phyloP scores from a whole-genome alignment of 1,140 invertebrate species.

The Eciton burchellii region DNA sequence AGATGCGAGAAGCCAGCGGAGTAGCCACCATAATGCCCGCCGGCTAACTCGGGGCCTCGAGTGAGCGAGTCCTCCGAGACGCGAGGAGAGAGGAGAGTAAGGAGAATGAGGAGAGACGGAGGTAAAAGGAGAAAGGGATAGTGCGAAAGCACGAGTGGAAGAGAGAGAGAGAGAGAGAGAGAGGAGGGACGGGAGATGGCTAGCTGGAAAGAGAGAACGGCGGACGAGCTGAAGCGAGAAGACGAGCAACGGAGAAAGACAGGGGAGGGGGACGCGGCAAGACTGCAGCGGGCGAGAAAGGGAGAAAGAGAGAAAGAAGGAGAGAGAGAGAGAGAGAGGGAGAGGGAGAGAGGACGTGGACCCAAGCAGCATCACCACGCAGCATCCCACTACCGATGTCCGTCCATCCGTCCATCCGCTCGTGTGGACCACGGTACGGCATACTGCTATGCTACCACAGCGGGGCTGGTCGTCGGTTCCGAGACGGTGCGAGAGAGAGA shows the following conservation, averaged over 20 bases:
- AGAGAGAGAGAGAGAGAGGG: not conserved
- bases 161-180: constrained; percentile 12
- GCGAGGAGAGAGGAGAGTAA: constrained; percentile 46
- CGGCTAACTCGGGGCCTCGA: constrained; percentile 77
- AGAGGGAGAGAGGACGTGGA: constrained; percentile 55
- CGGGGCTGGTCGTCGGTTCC: constrained; percentile 45
- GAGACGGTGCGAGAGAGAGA: constrained; percentile 35
- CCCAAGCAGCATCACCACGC: constrained; percentile 69
- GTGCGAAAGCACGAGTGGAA: constrained; percentile 45
- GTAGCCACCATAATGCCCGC: constrained; percentile 82
- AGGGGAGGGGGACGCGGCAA: constrained; percentile 30
- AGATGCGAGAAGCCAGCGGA: constrained; percentile 76
- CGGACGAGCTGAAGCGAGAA: constrained; percentile 54
- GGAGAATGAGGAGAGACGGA: no score
- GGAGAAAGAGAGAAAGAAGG: constrained; percentile 13
- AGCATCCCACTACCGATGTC: constrained; percentile 78
- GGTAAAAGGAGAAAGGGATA: constrained; percentile 41
- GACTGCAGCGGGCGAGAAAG: constrained; percentile 20
- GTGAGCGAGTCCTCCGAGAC: constrained; percentile 60
- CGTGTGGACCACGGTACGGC: constrained; percentile 69
- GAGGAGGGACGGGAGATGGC: not conserved
- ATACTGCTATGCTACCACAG: constrained; percentile 70
- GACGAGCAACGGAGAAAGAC: constrained; percentile 49
- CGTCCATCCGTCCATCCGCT: constrained; percentile 70
- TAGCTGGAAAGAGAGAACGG: not conserved